Base-by-base conservation (phyloP, 2,113 vertebrate genomes). In the Centropristis striata region DNA sequence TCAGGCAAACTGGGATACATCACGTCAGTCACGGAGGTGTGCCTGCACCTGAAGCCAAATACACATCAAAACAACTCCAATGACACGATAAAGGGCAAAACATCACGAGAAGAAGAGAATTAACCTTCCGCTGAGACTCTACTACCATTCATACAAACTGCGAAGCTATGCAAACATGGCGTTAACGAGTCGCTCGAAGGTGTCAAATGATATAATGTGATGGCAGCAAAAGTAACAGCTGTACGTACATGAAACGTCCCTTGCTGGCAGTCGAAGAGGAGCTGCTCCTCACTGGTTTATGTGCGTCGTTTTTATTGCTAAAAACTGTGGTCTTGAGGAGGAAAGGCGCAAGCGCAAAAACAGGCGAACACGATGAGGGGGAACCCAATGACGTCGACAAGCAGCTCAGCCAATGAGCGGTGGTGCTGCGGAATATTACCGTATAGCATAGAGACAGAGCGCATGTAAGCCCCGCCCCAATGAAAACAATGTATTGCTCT, bases 341-440 rank as follows among this genome's bases (percentile, higher is more conserved):
- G 4, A 12, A 47, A 12, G 21, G 82, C 91, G 91, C 94, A 89
- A 20, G 94, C 92, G 86, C 83, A 18, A 0, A 42, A 1, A 4
- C 0, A 51, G 1, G 10, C 14, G 32, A 12, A 14, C 49, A 8
- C 32, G n/a, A 75, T 14, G 78, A 23, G n/a, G 69, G 89, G 78
- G 79, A 73, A 90, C 85, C 92, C 86, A 71, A 63, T 93, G 87
- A 94, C 92, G 93, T 86, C n/a, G 1, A 0, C 57, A 1, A 8
- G 32, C 0, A n/a, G 16, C 39, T 3, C 75, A 75, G 69, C 91
- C 86, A 89, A 91, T 90, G 49, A 81, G 41, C n/a, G 1, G 20
- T 0, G n/a, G 4, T 12, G 55, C 25, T 39, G 42, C 28, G 39
- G 44, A 10, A 68, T 57, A 11, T 39, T 11, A 75, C 25, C 23